Conservation (phyloP, 2,113 vertebrate genomes). For the Triplophysa tibetana region DNA sequence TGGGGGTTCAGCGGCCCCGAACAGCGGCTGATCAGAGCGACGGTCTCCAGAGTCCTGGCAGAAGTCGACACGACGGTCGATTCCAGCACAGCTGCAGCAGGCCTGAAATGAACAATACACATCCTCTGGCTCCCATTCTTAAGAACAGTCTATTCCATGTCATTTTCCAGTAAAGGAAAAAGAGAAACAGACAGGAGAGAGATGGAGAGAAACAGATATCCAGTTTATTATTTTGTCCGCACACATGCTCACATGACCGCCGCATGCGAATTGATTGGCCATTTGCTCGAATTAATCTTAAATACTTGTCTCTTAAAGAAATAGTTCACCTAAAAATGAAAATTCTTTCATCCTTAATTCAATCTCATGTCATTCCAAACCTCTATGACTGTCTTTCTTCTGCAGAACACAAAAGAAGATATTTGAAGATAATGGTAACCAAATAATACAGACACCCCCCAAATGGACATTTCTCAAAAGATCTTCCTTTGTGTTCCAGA, state of each 20-base stretch:
- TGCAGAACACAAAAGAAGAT: no score
- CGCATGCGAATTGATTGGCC: not conserved
- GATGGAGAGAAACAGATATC: conserved; percentile 1
- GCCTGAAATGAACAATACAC: conserved; percentile 30
- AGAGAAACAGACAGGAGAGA: not conserved
- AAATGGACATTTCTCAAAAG: no score
- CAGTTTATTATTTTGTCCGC: conserved; percentile 5
- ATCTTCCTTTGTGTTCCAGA: no score
- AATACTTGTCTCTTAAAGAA: not conserved
- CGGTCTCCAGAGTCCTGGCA: conserved; percentile 35
- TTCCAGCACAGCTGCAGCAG: conserved; percentile 32
- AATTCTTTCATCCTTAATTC: no score
- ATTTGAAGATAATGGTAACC: no score
- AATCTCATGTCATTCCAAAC: no score
- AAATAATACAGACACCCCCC: no score
- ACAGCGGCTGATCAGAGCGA: conserved; percentile 27
- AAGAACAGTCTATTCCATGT: conserved; percentile 25
- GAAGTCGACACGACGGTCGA: not conserved
- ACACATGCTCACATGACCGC: not conserved
- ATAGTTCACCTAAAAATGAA: not conserved
- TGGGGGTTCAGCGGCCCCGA: not conserved
- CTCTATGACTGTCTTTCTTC: no score
- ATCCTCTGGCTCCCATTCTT: not conserved
- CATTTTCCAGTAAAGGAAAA: conserved; percentile 26
- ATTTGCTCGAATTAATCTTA: not conserved